Conservation (phyloP, 1,140 invertebrate genomes). For the Lordiphosa clarofinis region DNA sequence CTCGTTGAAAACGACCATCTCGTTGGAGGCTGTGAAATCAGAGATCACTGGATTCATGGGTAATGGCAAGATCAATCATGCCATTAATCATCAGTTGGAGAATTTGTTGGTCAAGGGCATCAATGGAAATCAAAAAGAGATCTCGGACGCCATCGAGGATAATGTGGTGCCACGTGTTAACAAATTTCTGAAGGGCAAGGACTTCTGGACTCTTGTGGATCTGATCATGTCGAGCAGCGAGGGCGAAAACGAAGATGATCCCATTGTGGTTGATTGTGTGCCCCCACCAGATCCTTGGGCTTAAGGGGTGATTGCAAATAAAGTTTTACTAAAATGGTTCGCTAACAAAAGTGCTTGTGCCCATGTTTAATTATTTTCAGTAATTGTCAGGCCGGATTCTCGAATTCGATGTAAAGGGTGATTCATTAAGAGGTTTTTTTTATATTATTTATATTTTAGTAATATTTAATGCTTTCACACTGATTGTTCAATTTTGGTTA, state of each 20-base stretch:
- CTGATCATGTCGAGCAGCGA: slow-evolving; percentile 60
- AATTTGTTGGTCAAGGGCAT: slow-evolving; percentile 50
- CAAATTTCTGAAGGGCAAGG: slow-evolving; percentile 69
- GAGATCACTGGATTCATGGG: slow-evolving; percentile 70
- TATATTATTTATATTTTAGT: no score
- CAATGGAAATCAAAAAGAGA: slow-evolving; percentile 54
- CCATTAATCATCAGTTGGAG: slow-evolving; percentile 65
- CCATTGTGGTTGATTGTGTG: slow-evolving; percentile 65
- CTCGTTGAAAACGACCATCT: slow-evolving; percentile 62
- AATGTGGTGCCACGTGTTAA: slow-evolving; percentile 63
- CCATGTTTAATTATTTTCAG: no score
- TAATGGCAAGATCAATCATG: slow-evolving; percentile 58
- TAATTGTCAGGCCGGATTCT: no score
- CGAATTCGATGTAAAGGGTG: no score
- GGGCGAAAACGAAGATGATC: slow-evolving; percentile 63
- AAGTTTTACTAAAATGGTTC: slow-evolving; percentile 15
- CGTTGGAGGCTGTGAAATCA: slow-evolving; percentile 48
- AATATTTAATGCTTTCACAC: no score
- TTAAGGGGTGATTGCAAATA: slow-evolving; percentile 25
- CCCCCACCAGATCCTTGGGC: slow-evolving; percentile 69
- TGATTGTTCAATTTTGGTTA: no score
- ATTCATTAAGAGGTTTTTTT: no score
- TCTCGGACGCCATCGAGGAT: slow-evolving; percentile 65
- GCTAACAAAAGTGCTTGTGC: no score
- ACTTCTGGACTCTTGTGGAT: slow-evolving; percentile 73